Evolutionary conservation across 2,797 vertebrate species (phyloP).

Genomic region (Myotis findleyi): DNA sequence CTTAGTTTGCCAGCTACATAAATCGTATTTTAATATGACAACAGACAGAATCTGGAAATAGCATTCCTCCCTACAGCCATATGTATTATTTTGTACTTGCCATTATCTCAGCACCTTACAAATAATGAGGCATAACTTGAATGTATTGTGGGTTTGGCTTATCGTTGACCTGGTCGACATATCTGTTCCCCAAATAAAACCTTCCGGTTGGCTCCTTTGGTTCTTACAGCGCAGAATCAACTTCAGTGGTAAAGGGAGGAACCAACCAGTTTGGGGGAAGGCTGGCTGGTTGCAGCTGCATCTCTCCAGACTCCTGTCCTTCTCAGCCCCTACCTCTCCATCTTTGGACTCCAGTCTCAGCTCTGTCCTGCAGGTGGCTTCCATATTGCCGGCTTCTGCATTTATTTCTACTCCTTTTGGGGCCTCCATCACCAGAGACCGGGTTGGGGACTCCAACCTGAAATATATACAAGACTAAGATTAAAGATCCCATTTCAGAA

Average conservation of each 20-base stretch:
- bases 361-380: conserved; percentile 96
- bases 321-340: conserved; percentile 92
- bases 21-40: conserved; percentile 79
- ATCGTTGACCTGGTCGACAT: neutral
- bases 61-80: conserved; percentile 69
- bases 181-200: neutral
- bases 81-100: conserved; percentile 76
- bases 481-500: neutral
- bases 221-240: neutral
- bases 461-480: conserved; percentile 25
- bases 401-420: conserved; percentile 97
- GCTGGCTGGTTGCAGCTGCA: neutral
- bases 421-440: conserved; percentile 96
- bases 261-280: neutral
- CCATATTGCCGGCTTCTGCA: conserved; percentile 97
- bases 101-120: conserved; percentile 76
- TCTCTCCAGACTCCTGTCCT: neutral
- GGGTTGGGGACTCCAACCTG: conserved; percentile 97
- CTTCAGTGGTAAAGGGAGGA: neutral
- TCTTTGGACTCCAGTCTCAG: conserved; percentile 98
- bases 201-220: neutral
- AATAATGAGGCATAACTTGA: conserved; percentile 76
- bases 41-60: conserved; percentile 77
- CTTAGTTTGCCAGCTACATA: conserved; percentile 79
- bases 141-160: conserved; percentile 55